These are phyloP conservation scores for Oryzias curvinotus DNA, from an alignment of 2,113 vertebrate genomes.

Conservation along the genomic window DNA sequence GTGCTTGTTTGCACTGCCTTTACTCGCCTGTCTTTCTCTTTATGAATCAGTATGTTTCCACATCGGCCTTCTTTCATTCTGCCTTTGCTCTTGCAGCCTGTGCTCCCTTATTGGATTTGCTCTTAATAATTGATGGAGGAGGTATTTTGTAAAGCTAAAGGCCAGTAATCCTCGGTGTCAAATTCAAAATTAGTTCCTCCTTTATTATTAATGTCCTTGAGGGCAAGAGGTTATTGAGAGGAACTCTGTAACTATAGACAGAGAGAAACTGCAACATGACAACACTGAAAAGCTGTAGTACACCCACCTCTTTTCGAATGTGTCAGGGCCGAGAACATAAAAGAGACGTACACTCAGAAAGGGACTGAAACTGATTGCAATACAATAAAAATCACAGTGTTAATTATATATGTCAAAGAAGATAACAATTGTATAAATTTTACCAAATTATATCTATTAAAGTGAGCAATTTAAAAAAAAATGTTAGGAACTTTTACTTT, in stretches of 20 bases:
- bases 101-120: conserved; percentile 79
- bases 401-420: too few species aligned
- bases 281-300: too few species aligned
- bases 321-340: too few species aligned
- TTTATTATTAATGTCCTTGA: conserved; percentile 81
- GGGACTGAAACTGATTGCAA: too few species aligned
- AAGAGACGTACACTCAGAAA: too few species aligned
- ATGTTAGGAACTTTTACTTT: too few species aligned
- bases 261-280: conserved; percentile 28
- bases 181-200: conserved; percentile 87
- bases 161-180: conserved; percentile 86
- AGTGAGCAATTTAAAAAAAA: too few species aligned
- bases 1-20: background rate
- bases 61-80: conserved; percentile 59
- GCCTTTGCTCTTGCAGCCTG: conserved; percentile 68
- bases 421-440: too few species aligned
- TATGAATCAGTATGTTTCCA: conserved; percentile 29
- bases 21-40: conserved; percentile 3
- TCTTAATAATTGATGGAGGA: conserved; percentile 87
- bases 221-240: conserved; percentile 67
- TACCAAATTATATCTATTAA: too few species aligned
- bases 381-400: too few species aligned
- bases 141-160: conserved; percentile 86
- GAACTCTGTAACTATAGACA: conserved; percentile 41
- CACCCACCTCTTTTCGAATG: too few species aligned